These are phyloP conservation scores for Pomatorhinus ruficollis DNA, from an alignment of 2,113 vertebrate genomes.

Conservation along the genomic window DNA sequence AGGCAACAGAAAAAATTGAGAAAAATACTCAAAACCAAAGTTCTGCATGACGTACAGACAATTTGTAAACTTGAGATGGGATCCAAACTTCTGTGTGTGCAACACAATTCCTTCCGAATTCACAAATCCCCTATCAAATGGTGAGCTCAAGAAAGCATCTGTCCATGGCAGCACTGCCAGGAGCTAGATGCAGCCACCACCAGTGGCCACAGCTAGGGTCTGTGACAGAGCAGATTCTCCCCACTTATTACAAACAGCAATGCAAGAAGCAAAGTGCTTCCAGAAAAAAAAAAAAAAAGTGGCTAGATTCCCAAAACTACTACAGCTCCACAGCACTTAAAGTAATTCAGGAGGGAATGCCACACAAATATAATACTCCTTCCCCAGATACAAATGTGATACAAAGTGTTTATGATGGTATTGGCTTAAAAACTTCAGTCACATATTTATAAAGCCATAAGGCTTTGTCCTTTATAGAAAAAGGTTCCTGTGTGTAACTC, in stretches of 20 bases:
- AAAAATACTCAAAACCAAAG: not conserved
- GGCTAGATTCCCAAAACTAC: not conserved
- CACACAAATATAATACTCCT: not conserved
- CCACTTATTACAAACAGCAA: not conserved
- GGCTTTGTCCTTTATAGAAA: not conserved
- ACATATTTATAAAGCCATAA: fast-evolving
- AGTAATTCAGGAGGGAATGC: not conserved
- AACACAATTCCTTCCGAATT: not conserved
- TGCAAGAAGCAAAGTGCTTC: fast-evolving
- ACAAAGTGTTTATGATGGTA: not conserved
- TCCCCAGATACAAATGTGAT: not conserved
- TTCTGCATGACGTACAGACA: not conserved
- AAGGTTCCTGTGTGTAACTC: not conserved
- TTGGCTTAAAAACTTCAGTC: not conserved
- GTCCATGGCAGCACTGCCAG: not conserved
- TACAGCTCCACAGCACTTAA: not conserved
- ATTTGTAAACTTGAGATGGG: not conserved
- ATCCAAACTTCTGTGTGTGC: not conserved
- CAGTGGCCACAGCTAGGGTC: not conserved
- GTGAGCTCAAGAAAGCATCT: not conserved
- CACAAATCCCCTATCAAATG: not conserved
- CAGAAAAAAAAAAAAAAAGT: not conserved
- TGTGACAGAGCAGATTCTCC: not conserved
- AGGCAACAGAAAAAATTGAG: not conserved
- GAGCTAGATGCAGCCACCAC: not conserved